phyloP scores from a whole-genome alignment of 2,797 vertebrate species.

The Hapalemur alaotrensis region DNA sequence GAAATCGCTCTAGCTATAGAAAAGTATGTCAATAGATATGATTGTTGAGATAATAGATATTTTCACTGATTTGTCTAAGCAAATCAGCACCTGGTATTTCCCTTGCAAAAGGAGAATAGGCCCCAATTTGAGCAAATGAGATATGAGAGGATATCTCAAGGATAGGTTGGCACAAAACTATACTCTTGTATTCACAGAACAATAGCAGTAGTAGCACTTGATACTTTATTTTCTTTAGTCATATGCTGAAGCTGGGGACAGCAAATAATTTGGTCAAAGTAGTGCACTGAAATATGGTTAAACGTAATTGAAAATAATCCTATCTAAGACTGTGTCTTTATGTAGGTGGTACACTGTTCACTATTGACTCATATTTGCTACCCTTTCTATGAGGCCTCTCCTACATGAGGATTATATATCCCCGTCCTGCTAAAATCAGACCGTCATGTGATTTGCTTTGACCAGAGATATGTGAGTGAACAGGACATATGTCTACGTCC shows the following conservation, averaged over 20 bases:
- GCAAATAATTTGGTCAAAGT: background rate
- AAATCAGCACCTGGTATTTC: background rate
- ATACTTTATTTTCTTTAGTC: background rate
- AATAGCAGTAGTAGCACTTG: background rate
- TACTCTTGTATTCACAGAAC: background rate
- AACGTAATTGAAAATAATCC: background rate
- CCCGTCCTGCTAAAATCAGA: background rate
- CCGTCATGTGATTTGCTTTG: background rate
- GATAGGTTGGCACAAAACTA: background rate
- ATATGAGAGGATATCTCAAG: background rate
- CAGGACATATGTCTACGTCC: background rate
- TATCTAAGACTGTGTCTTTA: background rate
- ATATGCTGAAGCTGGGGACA: background rate
- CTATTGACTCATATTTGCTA: background rate
- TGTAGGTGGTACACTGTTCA: too few species aligned
- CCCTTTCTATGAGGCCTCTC: background rate
- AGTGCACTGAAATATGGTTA: background rate
- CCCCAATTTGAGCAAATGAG: background rate
- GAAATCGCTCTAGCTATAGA: background rate
- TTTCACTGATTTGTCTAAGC: background rate
- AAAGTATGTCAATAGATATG: background rate
- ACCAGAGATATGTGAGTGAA: background rate
- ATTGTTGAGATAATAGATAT: background rate
- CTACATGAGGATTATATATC: background rate
- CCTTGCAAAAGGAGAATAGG: background rate